Conservation (phyloP, 2,888 invertebrate species). For the Nomada goodeniana region DNA sequence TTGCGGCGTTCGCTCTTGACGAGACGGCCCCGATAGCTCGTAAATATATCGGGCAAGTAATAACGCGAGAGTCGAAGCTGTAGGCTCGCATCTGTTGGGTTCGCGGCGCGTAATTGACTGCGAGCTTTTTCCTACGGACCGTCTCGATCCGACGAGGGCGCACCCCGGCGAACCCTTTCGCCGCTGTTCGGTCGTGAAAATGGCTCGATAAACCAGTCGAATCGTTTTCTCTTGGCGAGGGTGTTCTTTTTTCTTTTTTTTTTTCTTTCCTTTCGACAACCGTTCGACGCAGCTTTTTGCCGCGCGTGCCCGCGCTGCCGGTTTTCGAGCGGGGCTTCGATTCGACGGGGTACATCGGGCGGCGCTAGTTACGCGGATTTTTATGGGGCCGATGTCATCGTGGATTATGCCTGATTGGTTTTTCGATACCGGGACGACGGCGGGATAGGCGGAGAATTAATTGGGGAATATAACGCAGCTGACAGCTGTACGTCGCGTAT, state of each 20-base stretch:
- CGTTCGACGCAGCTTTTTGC: constrained; percentile 14
- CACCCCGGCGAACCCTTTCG: not conserved
- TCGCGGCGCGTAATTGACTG: constrained; percentile 51
- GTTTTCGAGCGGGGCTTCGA: not conserved
- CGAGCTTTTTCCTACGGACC: constrained; percentile 25
- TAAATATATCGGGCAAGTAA: constrained; percentile 69
- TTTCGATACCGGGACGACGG: not conserved
- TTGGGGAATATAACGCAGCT: too few relatives aligned
- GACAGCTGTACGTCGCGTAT: too few relatives aligned
- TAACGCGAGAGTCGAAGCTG: constrained; percentile 55
- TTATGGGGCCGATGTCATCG: not conserved
- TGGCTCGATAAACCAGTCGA: constrained; percentile 44
- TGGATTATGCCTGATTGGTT: not conserved
- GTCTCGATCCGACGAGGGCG: not conserved
- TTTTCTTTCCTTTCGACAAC: not conserved
- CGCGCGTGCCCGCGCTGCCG: constrained; percentile 1
- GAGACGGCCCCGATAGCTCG: constrained; percentile 58
- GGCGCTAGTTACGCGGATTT: not conserved
- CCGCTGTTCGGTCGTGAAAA: constrained; percentile 21
- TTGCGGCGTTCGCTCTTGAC: constrained; percentile 65
- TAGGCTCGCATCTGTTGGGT: constrained; percentile 32
- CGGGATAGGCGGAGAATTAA: too few relatives aligned
- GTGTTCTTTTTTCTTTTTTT: not conserved
- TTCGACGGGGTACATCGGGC: not conserved
- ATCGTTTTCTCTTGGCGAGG: constrained; percentile 28